Percentiles rank a stretch among this genome's conserved stretches.
phyloP scores from a whole-genome alignment of 2,888 invertebrate genomes.

The Brenthis ino region DNA sequence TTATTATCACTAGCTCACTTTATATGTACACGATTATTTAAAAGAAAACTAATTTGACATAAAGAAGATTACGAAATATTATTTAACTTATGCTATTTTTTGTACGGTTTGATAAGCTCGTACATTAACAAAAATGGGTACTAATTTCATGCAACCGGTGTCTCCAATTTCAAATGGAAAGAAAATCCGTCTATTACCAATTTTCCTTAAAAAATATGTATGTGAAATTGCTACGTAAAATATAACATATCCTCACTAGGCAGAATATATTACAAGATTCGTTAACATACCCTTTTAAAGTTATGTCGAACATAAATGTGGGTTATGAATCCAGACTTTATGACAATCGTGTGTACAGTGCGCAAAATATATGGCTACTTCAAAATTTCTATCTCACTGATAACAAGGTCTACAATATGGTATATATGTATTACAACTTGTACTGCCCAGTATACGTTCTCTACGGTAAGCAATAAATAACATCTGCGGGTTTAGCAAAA shows the following conservation, averaged over 20 bases:
- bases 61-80: too few species aligned
- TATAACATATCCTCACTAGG: background rate
- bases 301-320: constrained; percentile 19
- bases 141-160: too few species aligned
- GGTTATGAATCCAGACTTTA: constrained; percentile 27
- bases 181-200: too few species aligned
- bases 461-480: constrained; percentile 44
- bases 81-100: too few species aligned
- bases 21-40: too few species aligned
- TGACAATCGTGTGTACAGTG: constrained; percentile 19
- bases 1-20: too few species aligned
- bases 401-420: constrained; percentile 4
- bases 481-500: constrained; percentile 45
- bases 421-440: background rate
- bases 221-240: background rate
- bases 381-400: constrained; percentile 9
- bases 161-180: too few species aligned
- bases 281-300: constrained; percentile 15
- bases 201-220: too few species aligned
- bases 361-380: background rate
- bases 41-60: too few species aligned
- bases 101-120: too few species aligned
- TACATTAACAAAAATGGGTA: too few species aligned
- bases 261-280: constrained; percentile 8
- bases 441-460: constrained; percentile 16